Base-by-base conservation (phyloP, 2,888 invertebrate genomes). In the Poecilobothrus nobilitatus region DNA sequence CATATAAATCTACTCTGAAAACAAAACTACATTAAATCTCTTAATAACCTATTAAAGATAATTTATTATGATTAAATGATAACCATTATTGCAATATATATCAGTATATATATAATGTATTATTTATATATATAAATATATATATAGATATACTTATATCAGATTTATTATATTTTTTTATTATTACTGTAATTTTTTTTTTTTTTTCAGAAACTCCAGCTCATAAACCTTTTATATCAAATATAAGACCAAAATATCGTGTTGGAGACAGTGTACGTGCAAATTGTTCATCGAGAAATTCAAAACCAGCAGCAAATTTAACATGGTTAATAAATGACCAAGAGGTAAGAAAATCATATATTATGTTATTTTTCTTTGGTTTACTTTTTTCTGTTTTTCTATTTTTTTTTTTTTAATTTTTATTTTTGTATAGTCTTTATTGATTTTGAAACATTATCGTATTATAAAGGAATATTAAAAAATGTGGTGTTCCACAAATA, bases 321-420 rank as follows among this genome's bases (percentile, higher is more conserved):
- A 85, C 86, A 64, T 86, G 86, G 86, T 83, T 83, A 77, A 83
- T 86, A 71, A 86, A 86, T 74, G 85, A 84, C n/a, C 53, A 53
- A 53, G 53, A 53, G 53, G 53, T 53, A 53, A 53, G 6, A 27
- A 27, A 27, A 27, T 27, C 27, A 27, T 18, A 53, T 53, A 53
- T 18, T 53, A 15, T 53, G 7, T 27, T 27, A 37, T 37, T 37
- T 37, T 37, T 37, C 12, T 37, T 37, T 7, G 37, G 10, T 37
- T 10, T 37, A 5, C 34, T 34, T 34, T 34, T 34, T 34, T 5
- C 8, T 27, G 8, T 37, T 10, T 34, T 34, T 7, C 34, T 34
- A 34, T 34, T 34, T 34, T 34, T 7, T 34, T 8, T n/a, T n/a
- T n/a, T n/a, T n/a, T n/a, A n/a, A n/a, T n/a, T n/a, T n/a, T n/a